Conservation (phyloP, 2,797 vertebrate species). For the Anguilla pacifica region DNA sequence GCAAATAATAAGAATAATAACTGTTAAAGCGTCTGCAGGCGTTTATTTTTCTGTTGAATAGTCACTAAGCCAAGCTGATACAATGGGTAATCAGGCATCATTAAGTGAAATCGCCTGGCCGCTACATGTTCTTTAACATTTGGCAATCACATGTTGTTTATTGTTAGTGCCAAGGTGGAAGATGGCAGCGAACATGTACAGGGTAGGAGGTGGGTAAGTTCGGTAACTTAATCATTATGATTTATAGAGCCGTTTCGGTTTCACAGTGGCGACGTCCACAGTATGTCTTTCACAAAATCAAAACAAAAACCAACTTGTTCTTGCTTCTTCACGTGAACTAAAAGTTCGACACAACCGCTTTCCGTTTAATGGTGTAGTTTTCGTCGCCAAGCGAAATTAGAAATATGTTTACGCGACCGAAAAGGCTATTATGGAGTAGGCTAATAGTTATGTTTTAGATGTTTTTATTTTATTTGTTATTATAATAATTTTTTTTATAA, state of each 20-base stretch:
- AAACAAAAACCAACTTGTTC: background rate
- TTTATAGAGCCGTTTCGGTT: background rate
- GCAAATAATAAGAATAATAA: constrained; percentile 13
- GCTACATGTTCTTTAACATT: background rate
- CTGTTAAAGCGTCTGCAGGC: background rate
- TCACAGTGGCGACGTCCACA: background rate
- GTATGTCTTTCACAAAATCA: background rate
- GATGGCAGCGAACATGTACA: constrained; percentile 35
- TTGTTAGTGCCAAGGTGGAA: constrained; percentile 26
- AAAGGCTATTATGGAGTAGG: background rate
- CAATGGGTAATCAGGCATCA: background rate
- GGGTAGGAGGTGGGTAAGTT: constrained; percentile 34
- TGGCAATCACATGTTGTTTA: constrained; percentile 14
- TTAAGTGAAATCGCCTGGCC: background rate
- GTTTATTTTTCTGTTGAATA: background rate
- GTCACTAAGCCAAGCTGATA: background rate
- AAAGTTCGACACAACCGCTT: constrained; percentile 8
- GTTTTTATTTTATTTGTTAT: background rate
- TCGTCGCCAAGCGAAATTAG: background rate
- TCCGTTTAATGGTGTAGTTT: background rate
- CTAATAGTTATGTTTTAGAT: background rate
- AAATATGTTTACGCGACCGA: background rate
- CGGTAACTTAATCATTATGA: constrained; percentile 20
- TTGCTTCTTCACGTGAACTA: background rate
- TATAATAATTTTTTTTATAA: background rate